Conservation (phyloP, 2,888 invertebrate species). For the Zaprionus bogoriensis region DNA sequence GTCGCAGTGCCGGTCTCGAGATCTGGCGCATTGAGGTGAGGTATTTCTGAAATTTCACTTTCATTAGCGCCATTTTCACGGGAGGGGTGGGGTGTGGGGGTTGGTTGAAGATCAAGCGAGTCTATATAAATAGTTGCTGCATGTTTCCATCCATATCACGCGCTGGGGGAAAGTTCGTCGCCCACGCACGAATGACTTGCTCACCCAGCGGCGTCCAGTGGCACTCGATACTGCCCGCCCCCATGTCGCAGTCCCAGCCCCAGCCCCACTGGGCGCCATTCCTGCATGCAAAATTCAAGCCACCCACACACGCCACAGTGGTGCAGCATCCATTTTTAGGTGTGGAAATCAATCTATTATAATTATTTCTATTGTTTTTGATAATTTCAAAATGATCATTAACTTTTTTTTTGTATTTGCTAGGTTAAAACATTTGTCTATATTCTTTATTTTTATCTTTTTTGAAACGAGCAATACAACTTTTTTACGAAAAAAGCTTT, state of each 20-base stretch:
- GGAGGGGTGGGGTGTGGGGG: too few species aligned
- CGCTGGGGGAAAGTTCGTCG: slow-evolving; percentile 65
- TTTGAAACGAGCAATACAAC: too few species aligned
- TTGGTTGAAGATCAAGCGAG: too few species aligned
- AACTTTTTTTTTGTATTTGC: too few species aligned
- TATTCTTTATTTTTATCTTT: too few species aligned
- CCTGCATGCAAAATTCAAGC: slow-evolving; percentile 41
- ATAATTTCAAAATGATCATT: too few species aligned
- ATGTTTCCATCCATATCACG: slow-evolving; percentile 49
- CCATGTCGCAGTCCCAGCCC: background rate
- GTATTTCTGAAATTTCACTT: slow-evolving; percentile 19
- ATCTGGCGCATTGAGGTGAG: slow-evolving; percentile 93
- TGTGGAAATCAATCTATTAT: background rate
- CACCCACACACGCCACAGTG: background rate
- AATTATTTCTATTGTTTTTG: too few species aligned
- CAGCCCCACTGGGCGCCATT: slow-evolving; percentile 9
- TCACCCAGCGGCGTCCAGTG: slow-evolving; percentile 53
- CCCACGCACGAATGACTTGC: slow-evolving; percentile 74
- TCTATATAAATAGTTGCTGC: slow-evolving; percentile 58
- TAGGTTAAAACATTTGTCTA: too few species aligned
- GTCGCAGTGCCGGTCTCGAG: slow-evolving; percentile 87
- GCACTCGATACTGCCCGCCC: too few species aligned
- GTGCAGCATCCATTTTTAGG: background rate
- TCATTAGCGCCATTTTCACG: background rate
- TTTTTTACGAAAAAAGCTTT: too few species aligned